Base-by-base conservation (phyloP, 2,113 vertebrate genomes). In the Camelus bactrianus region DNA sequence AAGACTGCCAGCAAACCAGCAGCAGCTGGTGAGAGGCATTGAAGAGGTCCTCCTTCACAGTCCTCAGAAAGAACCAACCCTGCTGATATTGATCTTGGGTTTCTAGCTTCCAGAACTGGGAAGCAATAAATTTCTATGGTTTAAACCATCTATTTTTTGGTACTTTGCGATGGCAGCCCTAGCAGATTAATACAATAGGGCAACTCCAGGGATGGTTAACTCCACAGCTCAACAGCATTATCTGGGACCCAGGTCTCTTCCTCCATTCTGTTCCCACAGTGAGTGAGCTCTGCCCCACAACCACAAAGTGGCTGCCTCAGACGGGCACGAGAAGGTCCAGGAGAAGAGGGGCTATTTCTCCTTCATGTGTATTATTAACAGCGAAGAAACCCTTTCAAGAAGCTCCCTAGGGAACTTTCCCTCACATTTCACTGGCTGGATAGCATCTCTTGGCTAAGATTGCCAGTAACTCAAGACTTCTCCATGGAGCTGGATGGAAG, bases 191-290 rank as follows among this genome's bases (percentile, higher is more conserved):
- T 12, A n/a, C 12, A n/a, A n/a, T 2, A 6, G 79, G 28, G 54
- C 3, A 42, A 42, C 56, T 28, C 60, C 30, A 22, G 5, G 1
- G 42, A 9, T 5, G 14, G 13, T 16, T 22, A 42, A 30, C 20
- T 16, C 50, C 32, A 20, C 0, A 0, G 24, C 22, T 62, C 26
- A 5, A 4, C 15, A 20, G 1, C 62, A 26, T 10, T 26, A 0
- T 9, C 76, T 32, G 73, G 38, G 12, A 52, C 28, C 30, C 24
- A 8, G 15, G 56, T 32, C 38, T 73, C 86, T n/a, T 42, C 42
- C 24, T 7, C 64, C 19, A 5, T 2, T 26, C 8, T 42, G 3
- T 52, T 62, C 28, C 42, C 20, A 16, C 13, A 0, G 42, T 3
- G 8, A 50, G 26, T 75, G 16, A 4, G 32, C 58, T 17, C 5